phyloP scores from a whole-genome alignment of 2,113 vertebrate species.

The Edolisoma coerulescens region DNA sequence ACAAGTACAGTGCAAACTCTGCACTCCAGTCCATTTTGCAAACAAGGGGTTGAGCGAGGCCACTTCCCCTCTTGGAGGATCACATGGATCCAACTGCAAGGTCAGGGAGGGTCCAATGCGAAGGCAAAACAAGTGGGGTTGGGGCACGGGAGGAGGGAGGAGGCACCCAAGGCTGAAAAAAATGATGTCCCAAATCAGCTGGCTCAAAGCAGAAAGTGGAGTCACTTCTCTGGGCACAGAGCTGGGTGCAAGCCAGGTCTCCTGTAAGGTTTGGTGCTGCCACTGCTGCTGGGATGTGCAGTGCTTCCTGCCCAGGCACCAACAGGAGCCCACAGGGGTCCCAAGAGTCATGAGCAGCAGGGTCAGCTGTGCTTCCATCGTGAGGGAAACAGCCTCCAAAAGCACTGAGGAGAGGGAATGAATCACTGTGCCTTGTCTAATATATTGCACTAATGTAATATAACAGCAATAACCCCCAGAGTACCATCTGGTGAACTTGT shows the following conservation, averaged over 20 bases:
- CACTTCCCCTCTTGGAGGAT: background rate
- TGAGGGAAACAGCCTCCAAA: background rate
- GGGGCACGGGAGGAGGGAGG: background rate
- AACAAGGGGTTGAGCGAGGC: background rate
- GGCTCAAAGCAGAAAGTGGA: background rate
- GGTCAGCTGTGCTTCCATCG: background rate
- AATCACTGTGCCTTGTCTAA: constrained; percentile 34
- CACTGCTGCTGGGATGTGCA: background rate
- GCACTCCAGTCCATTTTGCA: background rate
- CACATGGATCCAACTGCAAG: background rate
- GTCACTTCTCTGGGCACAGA: background rate
- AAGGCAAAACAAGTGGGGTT: background rate
- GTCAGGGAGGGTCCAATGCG: background rate
- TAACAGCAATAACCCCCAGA: constrained; percentile 53
- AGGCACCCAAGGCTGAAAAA: background rate
- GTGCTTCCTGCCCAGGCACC: background rate
- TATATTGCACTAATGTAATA: constrained; percentile 52
- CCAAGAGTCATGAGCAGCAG: background rate
- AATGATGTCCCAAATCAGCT: background rate
- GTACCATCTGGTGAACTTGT: constrained; percentile 61
- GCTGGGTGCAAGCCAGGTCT: background rate
- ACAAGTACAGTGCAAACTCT: background rate
- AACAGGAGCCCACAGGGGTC: background rate
- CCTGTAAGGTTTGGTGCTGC: background rate
- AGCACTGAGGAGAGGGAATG: constrained; percentile 10